These are phyloP conservation scores for Anthonomus grandis DNA, from an alignment of 1,140 invertebrate genomes.

Conservation along the genomic window DNA sequence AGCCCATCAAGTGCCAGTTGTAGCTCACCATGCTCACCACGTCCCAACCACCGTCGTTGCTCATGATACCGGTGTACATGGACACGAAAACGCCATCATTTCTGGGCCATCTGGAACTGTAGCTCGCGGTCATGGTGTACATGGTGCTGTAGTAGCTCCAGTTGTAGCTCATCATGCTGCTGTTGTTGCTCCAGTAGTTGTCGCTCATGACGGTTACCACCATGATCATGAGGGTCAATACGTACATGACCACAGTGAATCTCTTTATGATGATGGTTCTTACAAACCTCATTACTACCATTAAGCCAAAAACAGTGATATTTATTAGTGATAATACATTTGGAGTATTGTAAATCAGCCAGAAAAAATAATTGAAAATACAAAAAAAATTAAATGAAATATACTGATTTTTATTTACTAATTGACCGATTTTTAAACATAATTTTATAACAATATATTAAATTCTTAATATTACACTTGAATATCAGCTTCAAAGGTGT, in stretches of 20 bases:
- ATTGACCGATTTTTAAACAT: too few species aligned
- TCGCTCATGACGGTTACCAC: conserved; percentile 24
- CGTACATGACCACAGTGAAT: conserved; percentile 24
- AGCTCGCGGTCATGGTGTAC: conserved; percentile 3
- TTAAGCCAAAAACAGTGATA: too few species aligned
- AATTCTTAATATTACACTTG: neutral
- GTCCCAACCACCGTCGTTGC: conserved; percentile 10
- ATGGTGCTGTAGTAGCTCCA: conserved; percentile 7
- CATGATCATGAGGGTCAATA: conserved; percentile 24
- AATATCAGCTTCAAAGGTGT: too few species aligned
- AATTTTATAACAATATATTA: too few species aligned
- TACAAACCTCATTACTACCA: too few species aligned
- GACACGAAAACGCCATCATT: conserved; percentile 5
- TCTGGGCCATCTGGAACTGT: conserved; percentile 21
- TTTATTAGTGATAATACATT: too few species aligned
- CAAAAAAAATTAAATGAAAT: too few species aligned
- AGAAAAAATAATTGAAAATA: too few species aligned
- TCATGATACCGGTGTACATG: conserved; percentile 13
- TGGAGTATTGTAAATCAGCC: too few species aligned
- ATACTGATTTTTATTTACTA: too few species aligned
- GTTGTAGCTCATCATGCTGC: neutral
- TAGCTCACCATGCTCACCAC: neutral
- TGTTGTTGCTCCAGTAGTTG: neutral
- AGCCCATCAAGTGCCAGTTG: conserved; percentile 5
- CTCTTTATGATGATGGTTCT: too few species aligned